Percentiles rank a stretch among this genome's conserved stretches.
phyloP scores from a whole-genome alignment of 1,140 invertebrate species.

The Brachionus rotundiformis region DNA sequence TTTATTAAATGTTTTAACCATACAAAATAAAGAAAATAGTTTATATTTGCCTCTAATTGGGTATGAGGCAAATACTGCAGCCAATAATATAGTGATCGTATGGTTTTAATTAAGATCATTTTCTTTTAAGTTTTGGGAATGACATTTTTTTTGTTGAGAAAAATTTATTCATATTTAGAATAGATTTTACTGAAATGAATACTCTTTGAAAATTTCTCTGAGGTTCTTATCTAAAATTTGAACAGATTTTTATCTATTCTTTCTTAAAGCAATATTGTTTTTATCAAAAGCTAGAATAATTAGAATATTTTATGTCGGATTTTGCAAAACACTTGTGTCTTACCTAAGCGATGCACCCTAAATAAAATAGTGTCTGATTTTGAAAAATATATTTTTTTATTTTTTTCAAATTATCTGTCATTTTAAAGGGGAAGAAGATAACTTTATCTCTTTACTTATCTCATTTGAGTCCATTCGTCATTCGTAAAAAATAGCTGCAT shows the following conservation, averaged over 20 bases:
- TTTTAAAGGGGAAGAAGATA: conserved; percentile 17
- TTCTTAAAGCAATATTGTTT: conserved; percentile 8
- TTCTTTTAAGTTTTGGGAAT: background rate
- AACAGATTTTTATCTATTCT: conserved; percentile 19
- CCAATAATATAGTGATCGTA: conserved; percentile 1
- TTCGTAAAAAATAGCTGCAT: conserved; percentile 22
- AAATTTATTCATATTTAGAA: background rate
- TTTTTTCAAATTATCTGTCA: conserved; percentile 19
- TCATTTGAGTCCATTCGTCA: background rate
- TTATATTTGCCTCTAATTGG: conserved; percentile 19
- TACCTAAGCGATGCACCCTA: background rate
- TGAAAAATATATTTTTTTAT: background rate
- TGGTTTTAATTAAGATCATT: conserved; percentile 32
- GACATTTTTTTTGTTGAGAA: conserved; percentile 19
- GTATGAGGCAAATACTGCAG: background rate
- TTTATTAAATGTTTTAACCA: conserved; percentile 21
- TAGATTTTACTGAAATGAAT: conserved; percentile 3
- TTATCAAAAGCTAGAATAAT: background rate
- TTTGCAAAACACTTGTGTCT: background rate
- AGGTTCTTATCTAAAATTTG: conserved; percentile 17
- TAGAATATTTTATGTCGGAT: conserved; percentile 32
- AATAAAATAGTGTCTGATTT: conserved; percentile 6
- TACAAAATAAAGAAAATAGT: background rate
- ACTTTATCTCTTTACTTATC: background rate
- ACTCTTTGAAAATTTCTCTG: conserved; percentile 4